A percentile compares a stretch with the other conserved stretches of the same genome.
Conservation (phyloP, 2,888 invertebrate genomes). For the Rhagonycha lutea region DNA sequence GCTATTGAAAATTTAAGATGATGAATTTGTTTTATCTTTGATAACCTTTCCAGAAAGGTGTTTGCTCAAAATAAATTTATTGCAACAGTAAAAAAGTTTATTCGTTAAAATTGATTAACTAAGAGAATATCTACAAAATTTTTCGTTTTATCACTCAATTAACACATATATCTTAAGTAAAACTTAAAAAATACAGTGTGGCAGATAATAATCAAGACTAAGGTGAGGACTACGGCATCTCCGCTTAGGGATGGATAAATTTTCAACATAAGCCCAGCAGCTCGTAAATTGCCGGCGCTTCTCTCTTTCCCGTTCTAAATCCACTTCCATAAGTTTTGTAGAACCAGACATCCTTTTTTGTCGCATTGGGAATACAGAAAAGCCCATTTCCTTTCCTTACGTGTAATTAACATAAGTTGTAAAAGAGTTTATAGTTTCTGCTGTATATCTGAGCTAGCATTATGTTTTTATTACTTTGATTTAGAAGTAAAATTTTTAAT, state of each 20-base stretch:
- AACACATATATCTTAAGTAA: conserved; percentile 5
- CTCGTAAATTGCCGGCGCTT: conserved; percentile 49
- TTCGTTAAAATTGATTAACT: background rate
- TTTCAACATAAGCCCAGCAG: conserved; percentile 48
- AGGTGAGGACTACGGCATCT: conserved; percentile 44
- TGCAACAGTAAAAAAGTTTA: background rate
- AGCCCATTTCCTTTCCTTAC: conserved; percentile 7
- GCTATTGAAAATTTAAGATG: conserved; percentile 21
- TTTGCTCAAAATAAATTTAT: background rate
- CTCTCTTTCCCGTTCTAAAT: conserved; percentile 44
- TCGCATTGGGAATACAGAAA: conserved; percentile 25
- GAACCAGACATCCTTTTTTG: conserved; percentile 30
- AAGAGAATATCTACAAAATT: background rate
- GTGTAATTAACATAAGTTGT: conserved; percentile 13
- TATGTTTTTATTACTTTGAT: background rate
- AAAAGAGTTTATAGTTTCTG: conserved; percentile 3
- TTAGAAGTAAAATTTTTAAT: background rate
- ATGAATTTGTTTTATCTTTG: conserved; percentile 12
- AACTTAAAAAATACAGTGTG: conserved; percentile 30
- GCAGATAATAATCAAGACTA: conserved; percentile 52
- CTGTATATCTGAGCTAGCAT: background rate
- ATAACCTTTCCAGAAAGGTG: background rate
- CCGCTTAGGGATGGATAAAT: conserved; percentile 47
- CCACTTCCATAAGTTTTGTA: conserved; percentile 48
- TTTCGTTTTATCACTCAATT: background rate